A percentile compares a stretch with the other conserved stretches of the same genome.
These are phyloP conservation scores for Cydia strobilella DNA, from an alignment of 1,140 invertebrate species.

Conservation along the genomic window DNA sequence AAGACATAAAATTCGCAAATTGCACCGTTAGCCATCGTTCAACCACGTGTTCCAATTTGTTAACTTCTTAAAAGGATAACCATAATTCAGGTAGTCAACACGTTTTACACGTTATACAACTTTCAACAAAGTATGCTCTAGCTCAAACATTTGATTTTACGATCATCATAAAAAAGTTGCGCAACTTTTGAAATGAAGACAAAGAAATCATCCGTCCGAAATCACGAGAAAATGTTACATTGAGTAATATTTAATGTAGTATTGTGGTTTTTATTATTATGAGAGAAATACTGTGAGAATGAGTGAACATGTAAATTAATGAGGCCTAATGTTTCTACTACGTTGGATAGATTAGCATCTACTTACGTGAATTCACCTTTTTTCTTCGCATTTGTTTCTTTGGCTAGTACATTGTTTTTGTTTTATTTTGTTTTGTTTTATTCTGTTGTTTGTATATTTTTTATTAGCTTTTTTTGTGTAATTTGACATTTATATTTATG, in stretches of 20 bases:
- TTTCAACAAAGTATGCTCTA: not conserved
- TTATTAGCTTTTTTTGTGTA: too few species aligned
- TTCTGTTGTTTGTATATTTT: too few species aligned
- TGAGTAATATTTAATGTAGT: not conserved
- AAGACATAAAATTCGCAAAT: too few species aligned
- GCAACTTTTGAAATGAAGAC: not conserved
- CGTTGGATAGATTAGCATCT: conserved; percentile 13
- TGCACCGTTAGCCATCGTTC: too few species aligned
- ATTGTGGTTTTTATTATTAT: not conserved
- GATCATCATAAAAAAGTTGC: not conserved
- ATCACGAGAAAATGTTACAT: not conserved
- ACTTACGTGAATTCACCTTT: not conserved
- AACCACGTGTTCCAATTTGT: not conserved
- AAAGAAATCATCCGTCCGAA: conserved; percentile 1
- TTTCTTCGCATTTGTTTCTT: not conserved
- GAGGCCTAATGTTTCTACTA: conserved; percentile 30
- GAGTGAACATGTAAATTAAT: conserved; percentile 16
- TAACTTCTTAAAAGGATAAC: not conserved
- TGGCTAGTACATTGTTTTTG: not conserved
- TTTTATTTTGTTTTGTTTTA: too few species aligned
- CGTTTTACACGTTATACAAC: not conserved
- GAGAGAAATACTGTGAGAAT: conserved; percentile 26
- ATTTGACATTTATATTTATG: too few species aligned
- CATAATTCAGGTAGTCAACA: conserved; percentile 8
- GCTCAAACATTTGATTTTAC: not conserved